Evolutionary conservation across 2,113 vertebrate genomes (phyloP), one percentile per base, ranked within the genome.

Genomic region (Alces alces): DNA sequence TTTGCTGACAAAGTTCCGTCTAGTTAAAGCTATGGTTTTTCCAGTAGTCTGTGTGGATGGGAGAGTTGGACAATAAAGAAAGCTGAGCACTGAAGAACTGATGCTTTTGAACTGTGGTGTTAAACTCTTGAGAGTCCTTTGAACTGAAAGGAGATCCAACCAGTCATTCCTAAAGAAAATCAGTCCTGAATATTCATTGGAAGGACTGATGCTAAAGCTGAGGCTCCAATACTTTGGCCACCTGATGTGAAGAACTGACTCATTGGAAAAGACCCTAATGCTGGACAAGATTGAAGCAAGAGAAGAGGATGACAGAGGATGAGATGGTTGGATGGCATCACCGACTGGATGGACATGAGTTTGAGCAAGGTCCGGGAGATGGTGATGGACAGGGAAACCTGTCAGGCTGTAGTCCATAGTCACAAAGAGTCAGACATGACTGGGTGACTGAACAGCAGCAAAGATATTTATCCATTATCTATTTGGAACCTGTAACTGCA

Each of bases 11-110:
- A 36, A 70, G 9, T n/a, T 36, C n/a, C 0, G 1, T 36, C 64
- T 70, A 36, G 9, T 21, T 70, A 70, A 70, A 36, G 36, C 9
- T 23, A 70, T 70, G 19, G 33, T 36, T 70, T 70, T 11, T 70
- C 9, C 19, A 36, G 8, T 23, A 70, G n/a, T 70, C 64, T 70
- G 2, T 70, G 36, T 23, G 64, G 64, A 70, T 36, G 64, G 64
- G 19, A 70, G n/a, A 36, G 19, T 36, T 70, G 19, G 19, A 70
- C 64, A 70, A 36, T 23, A 36, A 70, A 70, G n/a, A 70, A 70
- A 36, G 19, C n/a, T 70, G 19, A 70, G n/a, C 9, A 70, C 9
- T 0, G 0, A 70, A 70, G 9, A 70, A 36, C 0, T 36, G n/a
- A 70, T 70, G n/a, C 64, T 70, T 70, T 70, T 70, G 64, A 70